Evolutionary conservation across 2,113 vertebrate species (phyloP).

Genomic region (Clarias macrocephalus): DNA sequence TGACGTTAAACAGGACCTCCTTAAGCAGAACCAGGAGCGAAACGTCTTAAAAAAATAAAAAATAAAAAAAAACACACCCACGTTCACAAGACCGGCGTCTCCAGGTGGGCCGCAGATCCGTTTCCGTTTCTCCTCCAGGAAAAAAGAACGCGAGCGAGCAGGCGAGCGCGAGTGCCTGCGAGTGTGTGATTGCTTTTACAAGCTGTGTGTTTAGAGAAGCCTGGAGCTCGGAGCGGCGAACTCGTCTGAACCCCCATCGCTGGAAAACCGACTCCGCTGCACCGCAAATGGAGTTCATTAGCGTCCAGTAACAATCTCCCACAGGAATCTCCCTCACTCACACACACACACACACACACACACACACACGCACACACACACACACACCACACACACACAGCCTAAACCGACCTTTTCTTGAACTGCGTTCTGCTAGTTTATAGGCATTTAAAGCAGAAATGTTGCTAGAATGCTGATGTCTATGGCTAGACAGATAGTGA

Average conservation of each 20-base stretch:
- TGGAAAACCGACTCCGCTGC: slow-evolving; percentile 23
- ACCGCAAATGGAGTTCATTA: slow-evolving; percentile 51
- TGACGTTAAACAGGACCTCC: background rate
- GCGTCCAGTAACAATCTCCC: slow-evolving; percentile 48
- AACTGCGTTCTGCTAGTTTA: slow-evolving; percentile 6
- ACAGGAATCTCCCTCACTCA: slow-evolving; percentile 12
- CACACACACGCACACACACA: background rate
- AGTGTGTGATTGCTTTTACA: slow-evolving; percentile 32
- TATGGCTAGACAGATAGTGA: background rate
- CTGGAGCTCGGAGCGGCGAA: slow-evolving; percentile 29
- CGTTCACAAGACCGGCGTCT: background rate
- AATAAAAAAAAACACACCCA: background rate
- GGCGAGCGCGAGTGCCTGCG: background rate
- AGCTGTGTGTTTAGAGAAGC: slow-evolving; percentile 40
- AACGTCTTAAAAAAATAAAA: background rate
- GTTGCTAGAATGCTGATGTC: background rate
- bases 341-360: slow-evolving; percentile 14
- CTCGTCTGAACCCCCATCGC: slow-evolving; percentile 45
- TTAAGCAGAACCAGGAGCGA: background rate
- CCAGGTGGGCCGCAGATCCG: slow-evolving; percentile 7
- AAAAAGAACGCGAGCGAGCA: background rate
- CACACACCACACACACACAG: background rate
- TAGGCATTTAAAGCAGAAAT: slow-evolving; percentile 3
- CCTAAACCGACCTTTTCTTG: background rate
- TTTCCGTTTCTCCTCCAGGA: background rate